phyloP scores from a whole-genome alignment of 2,888 invertebrate species.

The Drosophila conformis region DNA sequence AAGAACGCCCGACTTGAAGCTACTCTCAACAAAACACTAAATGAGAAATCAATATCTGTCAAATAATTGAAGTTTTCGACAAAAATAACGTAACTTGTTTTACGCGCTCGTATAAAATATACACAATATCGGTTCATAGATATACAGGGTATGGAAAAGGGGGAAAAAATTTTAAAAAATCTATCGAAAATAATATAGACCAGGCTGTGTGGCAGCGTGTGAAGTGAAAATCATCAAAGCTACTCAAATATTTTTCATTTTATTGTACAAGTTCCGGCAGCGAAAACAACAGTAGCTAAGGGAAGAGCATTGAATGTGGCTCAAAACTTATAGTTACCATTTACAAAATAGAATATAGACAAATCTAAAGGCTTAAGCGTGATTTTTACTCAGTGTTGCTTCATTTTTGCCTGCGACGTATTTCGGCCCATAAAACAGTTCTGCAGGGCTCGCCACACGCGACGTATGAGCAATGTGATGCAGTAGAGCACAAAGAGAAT shows the following conservation, averaged over 20 bases:
- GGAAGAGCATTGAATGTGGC: constrained; percentile 1
- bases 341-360: neutral
- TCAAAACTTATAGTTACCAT: neutral
- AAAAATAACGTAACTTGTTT: neutral
- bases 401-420: constrained; percentile 41
- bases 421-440: constrained; percentile 26
- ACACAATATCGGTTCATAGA: too few species aligned
- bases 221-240: constrained; percentile 43
- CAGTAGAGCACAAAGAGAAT: constrained; percentile 52
- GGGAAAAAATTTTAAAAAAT: neutral
- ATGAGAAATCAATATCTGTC: neutral
- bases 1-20: neutral
- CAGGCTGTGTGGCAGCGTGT: constrained; percentile 1
- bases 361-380: neutral
- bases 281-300: constrained; percentile 30
- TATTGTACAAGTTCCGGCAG: constrained; percentile 58
- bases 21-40: neutral
- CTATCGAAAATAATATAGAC: constrained; percentile 2
- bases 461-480: constrained; percentile 45
- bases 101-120: neutral
- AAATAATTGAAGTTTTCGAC: neutral
- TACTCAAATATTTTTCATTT: constrained; percentile 66
- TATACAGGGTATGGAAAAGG: neutral
- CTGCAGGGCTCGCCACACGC: constrained; percentile 26
- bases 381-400: constrained; percentile 41